Evolutionary conservation across 2,888 invertebrate genomes (phyloP), one percentile per base, ranked within the genome.

Genomic region (Pachycephus smyrnensis): DNA sequence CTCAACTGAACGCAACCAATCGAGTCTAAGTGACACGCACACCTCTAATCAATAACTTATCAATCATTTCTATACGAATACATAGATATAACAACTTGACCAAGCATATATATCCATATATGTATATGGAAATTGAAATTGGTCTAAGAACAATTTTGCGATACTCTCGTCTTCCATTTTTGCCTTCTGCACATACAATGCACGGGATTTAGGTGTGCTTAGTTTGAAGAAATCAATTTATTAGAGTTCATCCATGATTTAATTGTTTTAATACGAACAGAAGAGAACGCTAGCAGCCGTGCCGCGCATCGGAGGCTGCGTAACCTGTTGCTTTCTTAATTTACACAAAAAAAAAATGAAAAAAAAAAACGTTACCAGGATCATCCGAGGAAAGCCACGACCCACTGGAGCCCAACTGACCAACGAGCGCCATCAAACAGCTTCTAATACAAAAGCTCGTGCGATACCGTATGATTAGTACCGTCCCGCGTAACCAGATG

Each of bases 171-270:
- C 55, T 55, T 55, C 9, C 2, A 23, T 23, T 23, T 55, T 9
- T 55, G 23, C 23, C 55, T 23, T 23, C 23, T 23, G 9, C 23
- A 55, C 55, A 55, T 55, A 15, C 15, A 55, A 55, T 23, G 9
- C 23, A 55, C 55, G 23, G 55, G 55, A 55, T 23, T 55, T 55
- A 55, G 55, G 55, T 23, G 9, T 55, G 23, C 55, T 23, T 55
- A 23, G 23, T 55, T 55, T 55, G 83, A 87, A 87, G 86, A 87
- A 88, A 87, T 87, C 87, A 87, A 84, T 89, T 89, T 88, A 89
- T 89, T 89, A 89, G 86, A 89, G 86, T 87, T 87, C 85, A 86
- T 88, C 81, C 86, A 86, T 87, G 82, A 86, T 87, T 55, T 55
- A 55, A 55, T 55, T 55, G 9, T 55, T 55, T 86, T 84, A 86